Evolutionary conservation across 1,140 invertebrate genomes (phyloP), one percentile per base, ranked within the genome.

Genomic region (Hycleus cichorii): DNA sequence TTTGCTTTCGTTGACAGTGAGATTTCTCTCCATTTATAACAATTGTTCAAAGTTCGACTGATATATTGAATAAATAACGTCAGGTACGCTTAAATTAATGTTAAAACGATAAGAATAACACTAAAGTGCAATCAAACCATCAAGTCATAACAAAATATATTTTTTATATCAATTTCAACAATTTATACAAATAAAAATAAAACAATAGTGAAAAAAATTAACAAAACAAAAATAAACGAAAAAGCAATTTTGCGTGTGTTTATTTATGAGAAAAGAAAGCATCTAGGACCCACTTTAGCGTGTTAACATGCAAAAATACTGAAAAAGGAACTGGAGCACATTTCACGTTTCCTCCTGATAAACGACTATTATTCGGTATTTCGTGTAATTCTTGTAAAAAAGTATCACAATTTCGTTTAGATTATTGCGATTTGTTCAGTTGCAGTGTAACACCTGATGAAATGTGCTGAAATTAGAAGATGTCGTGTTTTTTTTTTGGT

Each of bases 101-200:
- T 4, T 7, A 1, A 42, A 42, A 42, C 2, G 39, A 39, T 7
- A 39, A 39, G 39, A 39, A 39, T 7, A 39, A 39, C 39, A 39
- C 39, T 39, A 58, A 51, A 60, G 56, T 60, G 60, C 64, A 69
- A 65, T 60, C 59, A 69, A 69, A 66, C 64, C 59, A 69, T 63
- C 48, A 57, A 58, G 62, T 67, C 65, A 64, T 69, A 71, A 70
- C 69, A 71, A 71, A 71, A 71, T 71, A 71, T 71, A 42, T 42
- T 42, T 32, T 32, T 32, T 32, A 70, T 47, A 71, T 68, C 58
- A 71, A 69, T 65, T 64, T 71, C 67, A 71, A 71, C 69, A 71
- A 69, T 63, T 66, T 66, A 66, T 71, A 71, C 68, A 71, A 70
- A 67, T 68, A 66, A 69, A 69, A 70, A 71, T 64, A 67, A 42